Conservation (phyloP, 1,140 invertebrate species). For the Phymastichus coffea region DNA sequence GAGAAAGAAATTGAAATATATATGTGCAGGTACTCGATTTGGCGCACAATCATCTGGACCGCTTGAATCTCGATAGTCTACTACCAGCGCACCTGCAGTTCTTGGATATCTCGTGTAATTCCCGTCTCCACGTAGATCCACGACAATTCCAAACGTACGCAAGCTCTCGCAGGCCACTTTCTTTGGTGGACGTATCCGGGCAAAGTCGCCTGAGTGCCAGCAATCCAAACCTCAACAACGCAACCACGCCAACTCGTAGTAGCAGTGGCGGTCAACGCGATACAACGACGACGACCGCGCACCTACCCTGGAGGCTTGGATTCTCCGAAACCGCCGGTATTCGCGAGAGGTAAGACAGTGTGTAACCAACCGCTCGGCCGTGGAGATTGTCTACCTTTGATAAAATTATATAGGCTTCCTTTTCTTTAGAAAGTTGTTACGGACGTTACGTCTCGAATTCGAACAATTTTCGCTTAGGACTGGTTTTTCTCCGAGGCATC, state of each 20-base stretch:
- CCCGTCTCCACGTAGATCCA: conserved; percentile 76
- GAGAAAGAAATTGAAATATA: too few species aligned
- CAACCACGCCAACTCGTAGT: conserved; percentile 64
- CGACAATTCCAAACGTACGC: conserved; percentile 77
- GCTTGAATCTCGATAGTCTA: conserved; percentile 71
- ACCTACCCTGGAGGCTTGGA: conserved; percentile 70
- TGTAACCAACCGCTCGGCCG: too few species aligned
- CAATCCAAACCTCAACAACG: conserved; percentile 49
- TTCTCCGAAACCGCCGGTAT: conserved; percentile 82
- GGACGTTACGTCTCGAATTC: too few species aligned
- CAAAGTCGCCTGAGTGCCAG: conserved; percentile 59
- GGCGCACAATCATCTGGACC: conserved; percentile 80
- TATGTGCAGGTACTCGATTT: conserved; percentile 75
- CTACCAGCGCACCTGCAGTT: conserved; percentile 81
- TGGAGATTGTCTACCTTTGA: too few species aligned
- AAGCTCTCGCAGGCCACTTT: conserved; percentile 74
- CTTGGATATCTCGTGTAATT: conserved; percentile 81
- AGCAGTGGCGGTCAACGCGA: conserved; percentile 59
- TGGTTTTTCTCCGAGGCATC: too few species aligned
- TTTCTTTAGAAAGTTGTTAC: too few species aligned
- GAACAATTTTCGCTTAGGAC: too few species aligned
- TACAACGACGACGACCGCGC: conserved; percentile 53
- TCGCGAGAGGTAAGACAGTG: conserved; percentile 61
- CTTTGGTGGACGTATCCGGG: conserved; percentile 79
- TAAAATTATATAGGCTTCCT: too few species aligned